Conservation (phyloP, 2,888 invertebrate genomes). For the Callinectes sapidus region DNA sequence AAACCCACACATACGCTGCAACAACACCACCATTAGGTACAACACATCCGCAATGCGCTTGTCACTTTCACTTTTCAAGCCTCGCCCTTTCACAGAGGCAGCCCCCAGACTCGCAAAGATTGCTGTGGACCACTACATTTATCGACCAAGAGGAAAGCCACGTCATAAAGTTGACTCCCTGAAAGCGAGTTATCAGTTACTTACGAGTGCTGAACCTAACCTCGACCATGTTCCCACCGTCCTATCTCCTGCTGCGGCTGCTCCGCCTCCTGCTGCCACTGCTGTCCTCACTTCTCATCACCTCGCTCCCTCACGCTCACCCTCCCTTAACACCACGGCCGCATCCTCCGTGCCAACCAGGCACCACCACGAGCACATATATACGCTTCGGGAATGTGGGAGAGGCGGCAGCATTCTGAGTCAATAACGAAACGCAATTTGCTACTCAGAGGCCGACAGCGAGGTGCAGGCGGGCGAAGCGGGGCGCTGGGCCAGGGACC, state of each 20-base stretch:
- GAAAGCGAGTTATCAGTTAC: constrained; percentile 23
- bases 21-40: background rate
- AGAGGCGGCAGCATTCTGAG: constrained; percentile 27
- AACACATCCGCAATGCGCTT: constrained; percentile 31
- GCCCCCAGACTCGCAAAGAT: background rate
- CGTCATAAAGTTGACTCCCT: constrained; percentile 31
- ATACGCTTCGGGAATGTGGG: constrained; percentile 19
- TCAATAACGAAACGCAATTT: constrained; percentile 31
- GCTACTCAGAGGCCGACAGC: constrained; percentile 30
- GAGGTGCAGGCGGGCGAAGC: constrained; percentile 1
- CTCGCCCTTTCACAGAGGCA: background rate
- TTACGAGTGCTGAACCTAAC: constrained; percentile 21
- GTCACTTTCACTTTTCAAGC: background rate
- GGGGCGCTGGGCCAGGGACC: background rate
- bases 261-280: background rate
- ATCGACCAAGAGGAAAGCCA: constrained; percentile 16
- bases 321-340: constrained; percentile 12
- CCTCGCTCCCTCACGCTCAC: constrained; percentile 23
- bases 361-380: background rate
- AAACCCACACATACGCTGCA: background rate
- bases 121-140: background rate
- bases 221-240: background rate
- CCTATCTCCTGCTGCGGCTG: background rate
- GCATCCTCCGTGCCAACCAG: background rate
- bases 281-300: background rate